These are phyloP conservation scores for Dryobotodes eremita DNA, from an alignment of 2,888 invertebrate genomes.

Conservation along the genomic window DNA sequence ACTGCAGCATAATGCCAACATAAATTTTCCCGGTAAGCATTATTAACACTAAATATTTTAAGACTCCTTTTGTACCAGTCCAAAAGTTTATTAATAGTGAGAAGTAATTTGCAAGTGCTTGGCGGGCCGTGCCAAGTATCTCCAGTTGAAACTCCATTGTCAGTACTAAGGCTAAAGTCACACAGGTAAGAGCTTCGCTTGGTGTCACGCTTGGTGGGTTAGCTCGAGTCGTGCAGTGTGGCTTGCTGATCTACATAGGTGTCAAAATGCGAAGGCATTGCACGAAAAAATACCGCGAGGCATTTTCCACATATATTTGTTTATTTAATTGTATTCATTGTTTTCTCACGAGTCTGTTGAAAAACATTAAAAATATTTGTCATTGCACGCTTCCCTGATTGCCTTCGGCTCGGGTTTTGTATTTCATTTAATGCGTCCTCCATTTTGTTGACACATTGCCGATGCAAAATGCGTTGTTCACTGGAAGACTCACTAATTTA, in stretches of 20 bases:
- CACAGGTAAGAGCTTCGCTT: background rate
- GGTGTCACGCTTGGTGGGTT: too few species aligned
- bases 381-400: too few species aligned
- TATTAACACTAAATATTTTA: conserved; percentile 54
- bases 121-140: conserved; percentile 37
- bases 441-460: background rate
- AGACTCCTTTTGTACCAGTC: conserved; percentile 36
- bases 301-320: too few species aligned
- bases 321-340: too few species aligned
- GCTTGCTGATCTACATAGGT: background rate
- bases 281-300: too few species aligned
- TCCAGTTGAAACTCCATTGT: conserved; percentile 5
- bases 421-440: background rate
- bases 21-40: conserved; percentile 39
- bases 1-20: conserved; percentile 27
- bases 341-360: too few species aligned
- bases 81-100: conserved; percentile 54
- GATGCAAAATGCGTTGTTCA: too few species aligned
- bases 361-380: too few species aligned
- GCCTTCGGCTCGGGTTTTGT: background rate
- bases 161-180: background rate
- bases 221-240: background rate
- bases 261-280: too few species aligned
- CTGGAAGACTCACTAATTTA: too few species aligned
- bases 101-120: conserved; percentile 32